Evolutionary conservation across 2,888 invertebrate species (phyloP).

Genomic region (Phengaris arion): DNA sequence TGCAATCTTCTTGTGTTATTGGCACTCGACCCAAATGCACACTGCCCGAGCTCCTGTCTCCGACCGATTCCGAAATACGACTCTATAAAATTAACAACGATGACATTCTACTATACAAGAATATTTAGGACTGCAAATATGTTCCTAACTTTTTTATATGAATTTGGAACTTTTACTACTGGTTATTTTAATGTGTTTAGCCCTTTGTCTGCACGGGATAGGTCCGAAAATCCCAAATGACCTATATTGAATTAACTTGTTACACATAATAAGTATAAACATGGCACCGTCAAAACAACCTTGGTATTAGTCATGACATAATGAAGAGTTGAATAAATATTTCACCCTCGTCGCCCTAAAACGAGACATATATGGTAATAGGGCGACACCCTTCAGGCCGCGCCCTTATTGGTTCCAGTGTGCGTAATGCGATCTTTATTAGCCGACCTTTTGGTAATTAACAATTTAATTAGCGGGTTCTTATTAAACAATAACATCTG

Average conservation of each 20-base stretch:
- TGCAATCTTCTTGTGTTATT: slow-evolving; percentile 15
- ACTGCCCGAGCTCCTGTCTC: not conserved
- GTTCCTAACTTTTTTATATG: not conserved
- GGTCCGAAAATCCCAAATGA: not conserved
- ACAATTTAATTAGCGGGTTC: slow-evolving; percentile 16
- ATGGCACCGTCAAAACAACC: slow-evolving; percentile 4
- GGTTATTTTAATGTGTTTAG: too few species aligned
- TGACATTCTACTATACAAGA: not conserved
- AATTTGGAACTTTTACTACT: too few species aligned
- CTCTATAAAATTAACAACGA: slow-evolving; percentile 11
- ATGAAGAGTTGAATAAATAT: slow-evolving; percentile 15
- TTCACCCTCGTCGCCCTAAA: slow-evolving; percentile 3
- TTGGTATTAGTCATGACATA: slow-evolving; percentile 18
- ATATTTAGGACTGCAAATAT: not conserved
- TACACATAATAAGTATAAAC: not conserved
- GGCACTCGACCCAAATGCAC: slow-evolving; percentile 17
- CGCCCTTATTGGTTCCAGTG: slow-evolving; percentile 17
- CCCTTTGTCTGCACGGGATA: not conserved
- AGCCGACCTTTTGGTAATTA: slow-evolving; percentile 26
- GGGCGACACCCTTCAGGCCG: slow-evolving; percentile 17
- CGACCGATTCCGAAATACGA: not conserved
- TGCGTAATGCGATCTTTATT: slow-evolving; percentile 20
- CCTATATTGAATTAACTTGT: not conserved
- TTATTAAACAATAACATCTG: slow-evolving; percentile 5
- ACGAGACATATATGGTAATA: slow-evolving; percentile 21